phyloP scores from a whole-genome alignment of 2,888 invertebrate genomes.

The Mimas tiliae region DNA sequence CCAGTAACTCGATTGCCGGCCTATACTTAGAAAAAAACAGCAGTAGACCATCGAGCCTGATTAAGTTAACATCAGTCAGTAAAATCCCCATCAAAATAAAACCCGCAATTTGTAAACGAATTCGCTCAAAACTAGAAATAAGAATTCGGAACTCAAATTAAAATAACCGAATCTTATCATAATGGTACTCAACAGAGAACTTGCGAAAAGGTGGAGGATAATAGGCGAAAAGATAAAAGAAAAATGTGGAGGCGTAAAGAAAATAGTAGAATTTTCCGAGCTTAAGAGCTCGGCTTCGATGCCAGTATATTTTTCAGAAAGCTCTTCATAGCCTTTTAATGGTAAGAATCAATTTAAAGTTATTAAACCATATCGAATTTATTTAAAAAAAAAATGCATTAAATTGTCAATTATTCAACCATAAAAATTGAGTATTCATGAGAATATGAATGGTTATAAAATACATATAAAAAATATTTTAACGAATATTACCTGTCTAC shows the following conservation, averaged over 20 bases:
- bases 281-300: conserved; percentile 1
- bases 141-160: conserved; percentile 6
- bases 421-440: too few species aligned
- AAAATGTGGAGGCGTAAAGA: not conserved
- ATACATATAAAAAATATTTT: too few species aligned
- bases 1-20: too few species aligned
- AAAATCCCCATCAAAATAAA: not conserved
- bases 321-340: not conserved
- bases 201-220: conserved; percentile 21
- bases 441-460: too few species aligned
- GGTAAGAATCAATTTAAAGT: too few species aligned
- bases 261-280: conserved; percentile 12
- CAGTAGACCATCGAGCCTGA: too few species aligned
- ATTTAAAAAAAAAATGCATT: too few species aligned
- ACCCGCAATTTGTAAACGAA: not conserved
- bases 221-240: conserved; percentile 16
- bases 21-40: too few species aligned
- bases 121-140: not conserved
- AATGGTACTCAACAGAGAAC: conserved; percentile 5
- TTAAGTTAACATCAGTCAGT: too few species aligned
- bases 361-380: too few species aligned
- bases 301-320: not conserved
- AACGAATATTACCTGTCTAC: too few species aligned
- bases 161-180: conserved; percentile 10
- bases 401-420: too few species aligned